Base-by-base conservation (phyloP, 2,797 vertebrate species). In the Chelmon rostratus region DNA sequence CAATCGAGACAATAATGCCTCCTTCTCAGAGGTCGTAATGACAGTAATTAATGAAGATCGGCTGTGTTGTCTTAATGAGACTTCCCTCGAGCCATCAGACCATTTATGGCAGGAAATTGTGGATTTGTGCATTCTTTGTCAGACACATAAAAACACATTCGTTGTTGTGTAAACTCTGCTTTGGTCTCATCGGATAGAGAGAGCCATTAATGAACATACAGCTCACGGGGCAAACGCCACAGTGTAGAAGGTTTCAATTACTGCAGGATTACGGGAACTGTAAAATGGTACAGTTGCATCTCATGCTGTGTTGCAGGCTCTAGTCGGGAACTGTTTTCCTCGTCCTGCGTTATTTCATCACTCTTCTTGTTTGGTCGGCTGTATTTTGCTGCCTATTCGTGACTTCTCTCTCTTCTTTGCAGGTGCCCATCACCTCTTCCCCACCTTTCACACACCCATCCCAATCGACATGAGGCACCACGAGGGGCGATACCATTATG, bases 401-500 rank as follows among this genome's bases (percentile, higher is more conserved):
- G 67, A 76, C 31, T 15, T 16, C 49, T 63, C 25, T 81, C 19
- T 79, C 37, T 73, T 50, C 62, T 80, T 56, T 82, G 46, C 96
- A 99, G 98, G 96, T 90, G 94, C 96, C 13, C 97, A 97, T 83
- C 97, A 97, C 85, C 94, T 99, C 87, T 96, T 99, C 94, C 97
- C 98, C 0, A 95, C 97, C 2, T 98, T 99, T 91, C 98, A 98
- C 81, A 95, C 97, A 5, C 98, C 98, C 59, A 97, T 99, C 73
- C 98, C 98, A 0, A 96, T 99, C 87, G 98, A 99, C 94, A 96
- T 98, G 96, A 95, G 98, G 76, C 98, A 99, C 94, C 98, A 99
- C 38, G 98, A 99, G 91, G 98, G 98, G 86, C 93, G 98, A 76
- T 99, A 98, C 95, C 97, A 97, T 96, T 99, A 98, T 1, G 98